These are phyloP conservation scores for Hedya salicella DNA, from an alignment of 2,888 invertebrate species.

Conservation along the genomic window DNA sequence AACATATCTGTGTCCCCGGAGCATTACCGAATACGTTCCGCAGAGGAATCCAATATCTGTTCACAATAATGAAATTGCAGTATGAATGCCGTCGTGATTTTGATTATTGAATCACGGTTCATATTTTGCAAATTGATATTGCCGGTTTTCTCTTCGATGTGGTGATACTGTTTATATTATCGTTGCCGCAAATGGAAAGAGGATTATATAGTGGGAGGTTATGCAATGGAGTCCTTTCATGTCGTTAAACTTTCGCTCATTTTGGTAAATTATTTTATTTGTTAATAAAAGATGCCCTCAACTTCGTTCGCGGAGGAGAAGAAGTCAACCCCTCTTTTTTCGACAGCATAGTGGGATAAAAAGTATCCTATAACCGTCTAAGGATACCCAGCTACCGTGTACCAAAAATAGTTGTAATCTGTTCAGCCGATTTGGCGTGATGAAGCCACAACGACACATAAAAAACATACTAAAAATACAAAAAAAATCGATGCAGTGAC, in stretches of 20 bases:
- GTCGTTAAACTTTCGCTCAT: not conserved
- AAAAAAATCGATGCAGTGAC: too few relatives aligned
- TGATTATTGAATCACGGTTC: slow-evolving; percentile 73
- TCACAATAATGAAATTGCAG: slow-evolving; percentile 78
- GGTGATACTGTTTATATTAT: slow-evolving; percentile 37
- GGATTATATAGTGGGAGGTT: slow-evolving; percentile 9
- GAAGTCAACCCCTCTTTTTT: too few relatives aligned
- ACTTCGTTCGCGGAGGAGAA: too few relatives aligned
- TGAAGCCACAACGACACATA: too few relatives aligned
- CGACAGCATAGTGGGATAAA: too few relatives aligned
- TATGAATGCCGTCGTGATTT: slow-evolving; percentile 76
- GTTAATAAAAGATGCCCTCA: too few relatives aligned
- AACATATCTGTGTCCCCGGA: slow-evolving; percentile 56
- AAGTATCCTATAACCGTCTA: too few relatives aligned
- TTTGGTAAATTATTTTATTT: not conserved
- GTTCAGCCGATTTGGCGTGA: too few relatives aligned
- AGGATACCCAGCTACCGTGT: too few relatives aligned
- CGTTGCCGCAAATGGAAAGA: slow-evolving; percentile 36
- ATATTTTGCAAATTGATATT: slow-evolving; percentile 62
- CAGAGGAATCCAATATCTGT: slow-evolving; percentile 74
- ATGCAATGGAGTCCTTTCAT: slow-evolving; percentile 4
- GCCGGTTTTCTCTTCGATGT: slow-evolving; percentile 47
- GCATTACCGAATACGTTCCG: slow-evolving; percentile 67
- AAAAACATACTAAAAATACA: too few relatives aligned
- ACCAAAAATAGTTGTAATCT: too few relatives aligned